A percentile compares a stretch with the other conserved stretches of the same genome.
These are phyloP conservation scores for Nephrocerus scutellatus DNA, from an alignment of 2,888 invertebrate species.

Conservation along the genomic window DNA sequence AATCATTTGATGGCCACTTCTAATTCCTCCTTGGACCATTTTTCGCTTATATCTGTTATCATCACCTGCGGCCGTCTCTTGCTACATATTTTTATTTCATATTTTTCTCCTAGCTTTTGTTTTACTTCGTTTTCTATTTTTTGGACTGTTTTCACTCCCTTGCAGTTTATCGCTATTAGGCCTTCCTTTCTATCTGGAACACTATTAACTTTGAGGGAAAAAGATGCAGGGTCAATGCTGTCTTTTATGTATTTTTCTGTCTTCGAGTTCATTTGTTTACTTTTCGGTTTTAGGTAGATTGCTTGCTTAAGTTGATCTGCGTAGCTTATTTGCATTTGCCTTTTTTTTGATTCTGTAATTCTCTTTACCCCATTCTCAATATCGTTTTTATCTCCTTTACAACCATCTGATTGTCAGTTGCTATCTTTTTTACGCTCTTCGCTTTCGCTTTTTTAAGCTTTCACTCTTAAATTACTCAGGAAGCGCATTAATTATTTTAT, in stretches of 20 bases:
- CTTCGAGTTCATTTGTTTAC: neutral
- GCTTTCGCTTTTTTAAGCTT: too few relatives aligned
- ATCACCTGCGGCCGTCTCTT: constrained; percentile 2
- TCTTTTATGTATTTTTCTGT: constrained; percentile 1
- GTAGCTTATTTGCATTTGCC: neutral
- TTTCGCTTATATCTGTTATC: constrained; percentile 6
- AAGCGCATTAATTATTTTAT: too few relatives aligned
- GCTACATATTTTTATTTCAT: too few relatives aligned
- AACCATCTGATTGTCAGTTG: too few relatives aligned
- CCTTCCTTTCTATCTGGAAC: constrained; percentile 2
- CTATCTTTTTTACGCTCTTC: too few relatives aligned
- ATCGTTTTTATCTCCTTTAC: too few relatives aligned
- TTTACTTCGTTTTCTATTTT: constrained; percentile 3
- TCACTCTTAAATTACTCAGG: too few relatives aligned
- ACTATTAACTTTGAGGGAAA: neutral
- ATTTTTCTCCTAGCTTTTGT: neutral
- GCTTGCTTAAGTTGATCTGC: constrained; percentile 1
- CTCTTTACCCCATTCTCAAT: too few relatives aligned
- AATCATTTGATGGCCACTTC: constrained; percentile 3
- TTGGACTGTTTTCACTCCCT: too few relatives aligned
- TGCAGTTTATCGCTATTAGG: constrained; percentile 4
- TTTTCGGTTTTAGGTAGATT: constrained; percentile 1
- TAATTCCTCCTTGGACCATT: constrained; percentile 1
- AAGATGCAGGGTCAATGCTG: neutral
- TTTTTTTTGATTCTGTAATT: too few relatives aligned